Conservation (phyloP, 2,888 invertebrate species). For the Oxycera nigricornis region DNA sequence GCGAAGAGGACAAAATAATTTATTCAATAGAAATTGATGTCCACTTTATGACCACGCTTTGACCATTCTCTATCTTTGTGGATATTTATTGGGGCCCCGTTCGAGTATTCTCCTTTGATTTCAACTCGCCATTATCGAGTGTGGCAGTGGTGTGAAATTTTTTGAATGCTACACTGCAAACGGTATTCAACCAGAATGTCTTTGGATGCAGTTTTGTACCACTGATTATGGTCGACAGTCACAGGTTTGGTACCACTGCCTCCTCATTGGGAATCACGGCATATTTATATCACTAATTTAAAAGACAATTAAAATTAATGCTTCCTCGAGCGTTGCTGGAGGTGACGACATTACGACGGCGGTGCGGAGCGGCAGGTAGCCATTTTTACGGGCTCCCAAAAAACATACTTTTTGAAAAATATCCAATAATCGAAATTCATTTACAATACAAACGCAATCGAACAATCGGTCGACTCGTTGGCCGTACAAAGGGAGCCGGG, state of each 20-base stretch:
- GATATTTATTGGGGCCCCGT: background rate
- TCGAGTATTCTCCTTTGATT: background rate
- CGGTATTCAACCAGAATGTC: background rate
- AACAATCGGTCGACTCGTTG: background rate
- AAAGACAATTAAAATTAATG: constrained; percentile 14
- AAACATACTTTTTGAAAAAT: background rate
- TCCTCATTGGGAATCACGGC: background rate
- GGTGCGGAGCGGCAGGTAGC: constrained; percentile 5
- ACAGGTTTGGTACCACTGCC: background rate
- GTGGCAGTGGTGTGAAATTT: background rate
- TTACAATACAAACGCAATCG: constrained; percentile 21
- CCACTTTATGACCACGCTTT: constrained; percentile 32
- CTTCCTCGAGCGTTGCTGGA: background rate
- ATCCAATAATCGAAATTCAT: constrained; percentile 24
- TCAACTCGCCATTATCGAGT: background rate
- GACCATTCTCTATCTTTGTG: background rate
- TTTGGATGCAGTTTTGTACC: too few relatives aligned
- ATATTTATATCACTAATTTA: constrained; percentile 9
- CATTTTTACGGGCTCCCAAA: background rate
- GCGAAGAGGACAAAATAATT: constrained; percentile 23
- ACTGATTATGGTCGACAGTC: background rate
- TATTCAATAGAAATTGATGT: constrained; percentile 38
- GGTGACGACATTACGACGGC: background rate
- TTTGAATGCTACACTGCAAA: background rate
- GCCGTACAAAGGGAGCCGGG: background rate